Percentiles rank a stretch among this genome's conserved stretches.
Conservation (phyloP, 1,140 invertebrate species). For the Drosophila eugracilis region DNA sequence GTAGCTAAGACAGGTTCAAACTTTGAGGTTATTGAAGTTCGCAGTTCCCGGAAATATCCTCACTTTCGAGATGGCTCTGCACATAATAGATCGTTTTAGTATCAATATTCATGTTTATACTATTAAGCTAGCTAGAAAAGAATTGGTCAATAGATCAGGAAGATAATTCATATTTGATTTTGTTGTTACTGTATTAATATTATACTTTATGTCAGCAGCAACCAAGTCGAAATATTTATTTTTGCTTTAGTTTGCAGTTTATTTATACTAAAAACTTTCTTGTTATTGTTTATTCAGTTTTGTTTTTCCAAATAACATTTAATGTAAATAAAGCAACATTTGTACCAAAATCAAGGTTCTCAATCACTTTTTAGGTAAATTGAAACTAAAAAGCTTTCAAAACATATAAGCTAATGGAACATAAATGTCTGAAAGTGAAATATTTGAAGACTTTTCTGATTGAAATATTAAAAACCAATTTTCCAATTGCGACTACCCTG, state of each 20-base stretch:
- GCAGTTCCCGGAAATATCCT: background rate
- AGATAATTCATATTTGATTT: background rate
- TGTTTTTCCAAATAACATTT: no score
- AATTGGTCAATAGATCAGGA: background rate
- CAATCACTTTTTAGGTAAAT: no score
- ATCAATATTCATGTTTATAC: background rate
- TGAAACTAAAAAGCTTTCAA: no score
- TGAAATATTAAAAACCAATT: no score
- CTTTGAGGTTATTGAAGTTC: background rate
- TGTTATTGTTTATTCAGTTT: no score
- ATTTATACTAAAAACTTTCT: no score
- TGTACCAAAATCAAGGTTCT: no score
- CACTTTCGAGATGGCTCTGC: background rate
- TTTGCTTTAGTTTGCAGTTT: background rate
- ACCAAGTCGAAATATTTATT: background rate
- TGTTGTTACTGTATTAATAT: background rate
- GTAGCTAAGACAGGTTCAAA: background rate
- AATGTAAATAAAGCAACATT: no score
- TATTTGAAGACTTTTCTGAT: no score
- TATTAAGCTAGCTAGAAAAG: background rate
- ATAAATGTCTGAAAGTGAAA: no score
- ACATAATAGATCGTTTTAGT: background rate
- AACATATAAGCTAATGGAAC: no score
- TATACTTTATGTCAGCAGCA: background rate
- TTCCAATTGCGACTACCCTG: constrained; percentile 87